Evolutionary conservation across 2,797 vertebrate genomes (phyloP), one percentile per base, ranked within the genome.

Genomic region (Gadopsis bispinosus): DNA sequence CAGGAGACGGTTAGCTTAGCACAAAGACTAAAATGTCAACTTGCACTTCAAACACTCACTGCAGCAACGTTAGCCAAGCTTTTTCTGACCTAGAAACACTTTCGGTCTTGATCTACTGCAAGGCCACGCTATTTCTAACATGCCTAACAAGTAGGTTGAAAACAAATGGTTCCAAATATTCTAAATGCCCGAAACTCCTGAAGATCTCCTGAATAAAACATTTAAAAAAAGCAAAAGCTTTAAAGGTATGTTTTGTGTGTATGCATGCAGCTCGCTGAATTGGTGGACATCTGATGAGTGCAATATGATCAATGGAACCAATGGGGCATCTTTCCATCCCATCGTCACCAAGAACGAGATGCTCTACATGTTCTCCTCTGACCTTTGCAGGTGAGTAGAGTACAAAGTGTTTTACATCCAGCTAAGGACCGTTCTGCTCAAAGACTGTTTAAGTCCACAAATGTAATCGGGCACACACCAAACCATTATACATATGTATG

Each of bases 281-380:
- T 99, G 97, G 97, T 99, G 98, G 98, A 94, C 93, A 4, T 94
- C 97, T 12, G 94, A 96, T 1, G 63, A 87, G 0, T 97, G 97
- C 87, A 99, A 99, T 63, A 99, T 97, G 97, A 98, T 99, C 80
- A 99, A 99, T n/a, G 98, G 98, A 60, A 99, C 98, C 5, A 97
- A 97, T 2, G 98, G 97, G 31, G 96, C 95, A 0, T 95, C 94
- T 53, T 99, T 99, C 80, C 98, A 99, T 75, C 96, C 98, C 0
- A 56, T 98, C 62, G 81, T 99, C 87, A 88, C 53, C 69, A 97
- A 95, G 89, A 94, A 95, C 0, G 98, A 99, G 86, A 81, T 66
- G 0, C 95, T 99, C 53, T 97, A 96, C 83, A 94, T 98, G 69
- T 99, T 99, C 88, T 94, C 97, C 16, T 97, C 98, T 1, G 98